Conservation (phyloP, 2,888 invertebrate species). For the Meliscaeva auricollis region DNA sequence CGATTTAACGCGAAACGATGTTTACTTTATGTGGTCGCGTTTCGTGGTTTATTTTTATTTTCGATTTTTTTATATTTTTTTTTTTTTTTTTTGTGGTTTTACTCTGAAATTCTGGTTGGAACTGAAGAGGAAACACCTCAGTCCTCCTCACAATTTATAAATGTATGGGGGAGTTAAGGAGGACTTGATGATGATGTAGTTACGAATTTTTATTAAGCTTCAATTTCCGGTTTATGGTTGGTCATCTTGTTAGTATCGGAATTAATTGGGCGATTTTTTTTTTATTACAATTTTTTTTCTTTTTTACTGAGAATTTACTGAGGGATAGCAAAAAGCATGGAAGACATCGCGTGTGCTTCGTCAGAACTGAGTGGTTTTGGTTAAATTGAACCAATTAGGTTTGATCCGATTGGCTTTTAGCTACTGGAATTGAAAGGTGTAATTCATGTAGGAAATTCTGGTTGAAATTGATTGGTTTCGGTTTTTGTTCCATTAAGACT, state of each 20-base stretch:
- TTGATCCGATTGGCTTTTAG: conserved; percentile 33
- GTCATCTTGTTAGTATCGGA: conserved; percentile 66
- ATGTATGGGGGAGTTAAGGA: background rate
- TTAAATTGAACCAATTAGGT: conserved; percentile 62
- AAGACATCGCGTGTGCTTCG: conserved; percentile 27
- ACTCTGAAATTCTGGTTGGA: too few species aligned
- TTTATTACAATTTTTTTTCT: conserved; percentile 1
- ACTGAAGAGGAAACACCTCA: background rate
- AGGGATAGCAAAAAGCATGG: background rate
- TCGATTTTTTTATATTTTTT: background rate
- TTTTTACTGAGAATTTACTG: background rate
- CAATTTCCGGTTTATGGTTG: conserved; percentile 63
- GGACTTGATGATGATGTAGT: conserved; percentile 49
- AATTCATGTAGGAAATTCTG: background rate
- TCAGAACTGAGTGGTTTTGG: conserved; percentile 37
- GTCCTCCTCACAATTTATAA: background rate
- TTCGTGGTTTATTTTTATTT: conserved; percentile 26
- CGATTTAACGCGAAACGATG: conserved; percentile 73
- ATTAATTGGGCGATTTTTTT: conserved; percentile 61
- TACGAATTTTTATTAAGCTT: conserved; percentile 67
- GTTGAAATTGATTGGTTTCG: conserved; percentile 17
- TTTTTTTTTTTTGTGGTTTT: conserved; percentile 50
- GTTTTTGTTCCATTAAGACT: background rate
- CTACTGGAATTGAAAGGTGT: conserved; percentile 54
- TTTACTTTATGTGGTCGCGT: conserved; percentile 73